A percentile compares a stretch with the other conserved stretches of the same genome.
Conservation (phyloP, 1,140 invertebrate species). For the Drosophila parabipectinata region DNA sequence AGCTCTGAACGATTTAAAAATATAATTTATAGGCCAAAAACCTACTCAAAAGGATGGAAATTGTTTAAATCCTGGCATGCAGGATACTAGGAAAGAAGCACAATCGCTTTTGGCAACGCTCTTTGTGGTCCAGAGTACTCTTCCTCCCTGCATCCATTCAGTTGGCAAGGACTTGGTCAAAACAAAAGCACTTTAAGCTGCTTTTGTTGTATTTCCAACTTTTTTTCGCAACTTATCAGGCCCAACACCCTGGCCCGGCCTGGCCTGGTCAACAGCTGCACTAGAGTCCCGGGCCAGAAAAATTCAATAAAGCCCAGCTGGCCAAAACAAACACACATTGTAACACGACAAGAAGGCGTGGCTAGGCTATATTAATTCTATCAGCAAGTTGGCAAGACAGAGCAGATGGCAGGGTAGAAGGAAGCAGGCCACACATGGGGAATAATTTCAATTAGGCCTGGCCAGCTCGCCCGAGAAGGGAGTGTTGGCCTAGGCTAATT, state of each 20-base stretch:
- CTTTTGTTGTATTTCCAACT: slow-evolving; percentile 50
- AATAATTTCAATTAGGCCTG: slow-evolving; percentile 69
- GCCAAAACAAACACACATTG: slow-evolving; percentile 17
- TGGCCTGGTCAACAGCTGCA: slow-evolving; percentile 61
- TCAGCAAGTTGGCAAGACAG: slow-evolving; percentile 21
- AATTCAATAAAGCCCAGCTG: slow-evolving; percentile 70
- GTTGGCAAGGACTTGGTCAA: slow-evolving; percentile 3
- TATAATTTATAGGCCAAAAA: not conserved
- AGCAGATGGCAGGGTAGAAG: not conserved
- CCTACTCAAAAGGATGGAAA: not conserved
- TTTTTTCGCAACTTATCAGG: slow-evolving; percentile 37
- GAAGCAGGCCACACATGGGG: slow-evolving; percentile 10
- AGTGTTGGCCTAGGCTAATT: slow-evolving; percentile 59
- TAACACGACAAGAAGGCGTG: slow-evolving; percentile 22
- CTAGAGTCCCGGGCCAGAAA: slow-evolving; percentile 19
- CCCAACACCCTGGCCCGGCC: slow-evolving; percentile 24
- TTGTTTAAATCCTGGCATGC: not conserved
- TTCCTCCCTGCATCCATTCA: not conserved
- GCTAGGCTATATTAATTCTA: slow-evolving; percentile 63
- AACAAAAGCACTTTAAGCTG: slow-evolving; percentile 62
- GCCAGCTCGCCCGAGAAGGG: slow-evolving; percentile 24
- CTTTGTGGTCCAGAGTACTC: not conserved
- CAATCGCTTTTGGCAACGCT: not conserved
- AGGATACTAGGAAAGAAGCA: not conserved
- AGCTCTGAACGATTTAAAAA: not conserved